Percentiles rank a stretch among this genome's conserved stretches.
phyloP scores from a whole-genome alignment of 2,797 vertebrate genomes.

The Peromyscus nudipes region DNA sequence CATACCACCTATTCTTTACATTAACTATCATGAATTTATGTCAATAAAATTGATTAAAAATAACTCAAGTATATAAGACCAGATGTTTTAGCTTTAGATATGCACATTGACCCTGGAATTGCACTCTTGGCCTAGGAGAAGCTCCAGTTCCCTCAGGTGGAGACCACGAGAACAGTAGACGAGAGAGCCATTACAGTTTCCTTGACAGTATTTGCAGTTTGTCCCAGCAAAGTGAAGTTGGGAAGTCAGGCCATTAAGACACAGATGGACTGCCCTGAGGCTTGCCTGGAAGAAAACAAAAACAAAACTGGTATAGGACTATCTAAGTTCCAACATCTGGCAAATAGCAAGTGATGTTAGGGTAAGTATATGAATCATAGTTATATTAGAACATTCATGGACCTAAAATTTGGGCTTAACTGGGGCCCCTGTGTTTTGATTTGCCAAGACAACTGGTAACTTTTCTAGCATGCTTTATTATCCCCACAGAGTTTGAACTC shows the following conservation, averaged over 20 bases:
- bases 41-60: neutral
- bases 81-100: neutral
- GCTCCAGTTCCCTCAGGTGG: neutral
- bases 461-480: neutral
- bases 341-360: neutral
- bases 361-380: neutral
- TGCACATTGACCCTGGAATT: neutral
- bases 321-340: neutral
- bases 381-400: neutral
- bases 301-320: neutral
- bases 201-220: conserved; percentile 16
- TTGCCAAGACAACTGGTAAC: conserved; percentile 1
- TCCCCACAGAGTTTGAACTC: neutral
- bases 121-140: neutral
- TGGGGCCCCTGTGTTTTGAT: neutral
- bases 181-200: neutral
- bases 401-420: conserved; percentile 38
- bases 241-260: neutral
- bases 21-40: neutral
- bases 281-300: neutral
- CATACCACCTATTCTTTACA: neutral
- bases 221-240: neutral
- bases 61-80: neutral
- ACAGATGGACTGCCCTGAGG: neutral
- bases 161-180: neutral